Percentiles rank a stretch among this genome's conserved stretches.
These are phyloP conservation scores for Panzeria rudis DNA, from an alignment of 2,888 invertebrate species.

Conservation along the genomic window DNA sequence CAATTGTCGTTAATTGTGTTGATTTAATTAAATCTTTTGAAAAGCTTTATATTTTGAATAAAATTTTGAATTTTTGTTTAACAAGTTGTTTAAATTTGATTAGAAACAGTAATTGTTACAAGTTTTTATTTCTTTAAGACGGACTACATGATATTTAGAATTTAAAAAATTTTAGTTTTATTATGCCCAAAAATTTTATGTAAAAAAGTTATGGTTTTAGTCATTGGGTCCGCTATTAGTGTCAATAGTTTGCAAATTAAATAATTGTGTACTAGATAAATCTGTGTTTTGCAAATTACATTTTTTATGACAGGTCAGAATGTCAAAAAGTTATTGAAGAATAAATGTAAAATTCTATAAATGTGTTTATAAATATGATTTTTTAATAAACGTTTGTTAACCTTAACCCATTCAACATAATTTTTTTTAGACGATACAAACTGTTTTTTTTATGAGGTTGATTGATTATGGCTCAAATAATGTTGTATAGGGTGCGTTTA, in stretches of 20 bases:
- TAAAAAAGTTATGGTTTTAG: neutral
- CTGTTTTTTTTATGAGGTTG: too few relatives aligned
- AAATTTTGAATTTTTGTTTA: neutral
- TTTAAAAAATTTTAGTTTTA: neutral
- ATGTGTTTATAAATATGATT: too few relatives aligned
- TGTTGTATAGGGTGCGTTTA: too few relatives aligned
- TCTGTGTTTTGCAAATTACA: constrained; percentile 5
- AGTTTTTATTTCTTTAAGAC: neutral
- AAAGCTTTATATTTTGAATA: neutral
- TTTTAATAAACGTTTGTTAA: too few relatives aligned
- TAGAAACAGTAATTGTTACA: neutral
- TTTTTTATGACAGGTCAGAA: constrained; percentile 23
- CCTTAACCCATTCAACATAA: too few relatives aligned
- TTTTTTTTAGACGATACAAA: too few relatives aligned
- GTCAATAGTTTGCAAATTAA: constrained; percentile 12
- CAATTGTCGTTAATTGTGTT: neutral
- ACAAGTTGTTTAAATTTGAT: neutral
- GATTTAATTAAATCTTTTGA: neutral
- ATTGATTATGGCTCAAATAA: too few relatives aligned
- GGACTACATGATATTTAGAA: neutral
- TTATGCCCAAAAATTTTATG: neutral
- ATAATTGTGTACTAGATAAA: constrained; percentile 1
- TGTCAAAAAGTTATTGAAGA: neutral
- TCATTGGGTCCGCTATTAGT: neutral
- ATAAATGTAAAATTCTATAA: neutral